phyloP scores from a whole-genome alignment of 2,113 vertebrate species.

The Prunella fulvescens region DNA sequence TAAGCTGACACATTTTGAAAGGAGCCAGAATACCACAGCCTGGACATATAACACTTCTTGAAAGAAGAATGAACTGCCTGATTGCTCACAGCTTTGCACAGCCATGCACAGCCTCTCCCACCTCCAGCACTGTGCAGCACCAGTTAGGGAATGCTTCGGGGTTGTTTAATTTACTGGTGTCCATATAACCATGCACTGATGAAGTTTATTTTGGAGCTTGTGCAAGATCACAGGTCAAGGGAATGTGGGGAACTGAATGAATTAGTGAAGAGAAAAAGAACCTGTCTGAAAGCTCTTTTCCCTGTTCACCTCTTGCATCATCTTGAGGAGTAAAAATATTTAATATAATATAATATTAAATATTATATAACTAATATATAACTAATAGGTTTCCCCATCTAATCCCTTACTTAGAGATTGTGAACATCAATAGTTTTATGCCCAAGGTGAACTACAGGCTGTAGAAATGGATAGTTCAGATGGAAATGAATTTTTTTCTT shows the following conservation, averaged over 20 bases:
- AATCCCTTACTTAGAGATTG: background rate
- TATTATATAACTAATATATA: no score
- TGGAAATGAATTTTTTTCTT: background rate
- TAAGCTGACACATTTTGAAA: background rate
- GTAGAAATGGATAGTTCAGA: background rate
- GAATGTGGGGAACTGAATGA: background rate
- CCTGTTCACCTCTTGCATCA: background rate
- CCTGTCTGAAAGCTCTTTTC: background rate
- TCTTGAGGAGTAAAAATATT: background rate
- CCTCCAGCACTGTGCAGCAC: background rate
- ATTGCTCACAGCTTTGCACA: background rate
- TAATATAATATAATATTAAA: background rate
- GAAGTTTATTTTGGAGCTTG: background rate
- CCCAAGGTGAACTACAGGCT: background rate
- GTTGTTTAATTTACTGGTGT: background rate
- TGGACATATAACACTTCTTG: conserved; percentile 9
- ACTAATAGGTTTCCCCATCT: background rate
- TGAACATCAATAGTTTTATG: background rate
- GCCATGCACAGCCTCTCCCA: background rate
- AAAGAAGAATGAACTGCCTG: conserved; percentile 8
- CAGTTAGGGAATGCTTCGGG: background rate
- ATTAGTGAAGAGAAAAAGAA: background rate
- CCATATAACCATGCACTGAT: accelerated
- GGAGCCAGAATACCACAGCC: background rate
- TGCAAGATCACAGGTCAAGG: background rate